Evolutionary conservation across 2,888 invertebrate species (phyloP).

Genomic region (Leucoptera coffeella): DNA sequence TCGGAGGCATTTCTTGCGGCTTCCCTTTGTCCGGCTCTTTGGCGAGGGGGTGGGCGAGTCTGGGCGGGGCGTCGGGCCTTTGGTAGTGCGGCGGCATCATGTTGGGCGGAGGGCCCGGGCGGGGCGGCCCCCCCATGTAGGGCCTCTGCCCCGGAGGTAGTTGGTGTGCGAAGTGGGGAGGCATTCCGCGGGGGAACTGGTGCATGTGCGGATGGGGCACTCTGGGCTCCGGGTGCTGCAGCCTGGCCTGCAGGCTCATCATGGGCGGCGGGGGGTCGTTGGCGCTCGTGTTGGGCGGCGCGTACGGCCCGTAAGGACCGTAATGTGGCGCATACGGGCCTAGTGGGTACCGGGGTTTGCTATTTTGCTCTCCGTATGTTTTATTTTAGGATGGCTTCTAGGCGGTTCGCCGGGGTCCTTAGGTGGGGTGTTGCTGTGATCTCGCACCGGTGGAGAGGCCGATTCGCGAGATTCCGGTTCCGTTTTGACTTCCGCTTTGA

Average conservation of each 20-base stretch:
- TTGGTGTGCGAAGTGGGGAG: constrained; percentile 4
- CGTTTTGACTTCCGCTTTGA: constrained; percentile 41
- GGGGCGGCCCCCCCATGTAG: not conserved
- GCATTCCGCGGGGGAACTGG: not conserved
- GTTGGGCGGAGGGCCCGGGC: constrained; percentile 14
- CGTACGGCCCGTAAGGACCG: constrained; percentile 38
- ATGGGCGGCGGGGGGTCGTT: constrained; percentile 5
- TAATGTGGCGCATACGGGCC: constrained; percentile 46
- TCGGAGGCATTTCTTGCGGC: not conserved
- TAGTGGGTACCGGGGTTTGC: constrained; percentile 30
- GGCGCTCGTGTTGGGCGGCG: constrained; percentile 13
- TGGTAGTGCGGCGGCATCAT: not conserved
- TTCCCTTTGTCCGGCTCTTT: not conserved
- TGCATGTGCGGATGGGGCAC: not conserved
- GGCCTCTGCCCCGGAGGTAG: constrained; percentile 8
- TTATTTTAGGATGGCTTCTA: constrained; percentile 28
- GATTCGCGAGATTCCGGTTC: constrained; percentile 25
- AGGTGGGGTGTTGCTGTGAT: constrained; percentile 15
- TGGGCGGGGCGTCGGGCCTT: not conserved
- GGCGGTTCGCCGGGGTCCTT: constrained; percentile 15
- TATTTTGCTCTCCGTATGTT: constrained; percentile 37
- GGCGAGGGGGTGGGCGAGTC: constrained; percentile 8
- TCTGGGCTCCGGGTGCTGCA: not conserved
- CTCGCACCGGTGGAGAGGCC: constrained; percentile 19
- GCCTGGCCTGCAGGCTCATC: constrained; percentile 4